phyloP scores from a whole-genome alignment of 37 sponge, comb jelly and placozoan species.

The Oscarella lobularis region DNA sequence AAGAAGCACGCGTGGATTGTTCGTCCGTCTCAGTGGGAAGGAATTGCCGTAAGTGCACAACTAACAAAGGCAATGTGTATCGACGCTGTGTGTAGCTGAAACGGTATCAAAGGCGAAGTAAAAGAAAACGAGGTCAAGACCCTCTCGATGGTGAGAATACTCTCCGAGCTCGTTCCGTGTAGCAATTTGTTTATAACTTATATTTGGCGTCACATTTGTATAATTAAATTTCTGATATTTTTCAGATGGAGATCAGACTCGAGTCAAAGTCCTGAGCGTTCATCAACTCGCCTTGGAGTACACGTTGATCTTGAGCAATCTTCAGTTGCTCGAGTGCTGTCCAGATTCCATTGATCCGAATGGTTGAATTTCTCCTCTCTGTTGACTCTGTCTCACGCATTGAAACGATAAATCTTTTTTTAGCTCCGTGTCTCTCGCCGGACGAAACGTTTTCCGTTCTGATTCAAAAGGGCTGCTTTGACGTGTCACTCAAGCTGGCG shows the following conservation, averaged over 20 bases:
- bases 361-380: too few relatives aligned
- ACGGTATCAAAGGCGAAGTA: too few relatives aligned
- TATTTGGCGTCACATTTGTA: too few relatives aligned
- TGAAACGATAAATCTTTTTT: background rate
- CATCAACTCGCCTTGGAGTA: background rate
- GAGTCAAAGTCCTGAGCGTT: background rate
- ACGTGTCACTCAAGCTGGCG: background rate
- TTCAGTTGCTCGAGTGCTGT: background rate
- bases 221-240: too few relatives aligned
- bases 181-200: too few relatives aligned
- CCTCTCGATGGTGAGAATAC: too few relatives aligned
- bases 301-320: background rate
- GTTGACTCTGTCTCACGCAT: too few relatives aligned
- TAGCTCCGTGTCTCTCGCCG: background rate
- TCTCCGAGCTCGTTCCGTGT: too few relatives aligned
- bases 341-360: background rate
- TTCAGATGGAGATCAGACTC: too few relatives aligned
- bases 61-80: background rate
- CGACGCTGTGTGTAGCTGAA: too few relatives aligned
- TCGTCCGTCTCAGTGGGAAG: background rate
- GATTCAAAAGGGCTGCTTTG: background rate
- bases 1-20: conserved; percentile 9
- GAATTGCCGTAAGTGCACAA: background rate
- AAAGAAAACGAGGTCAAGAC: too few relatives aligned
- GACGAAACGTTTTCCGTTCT: background rate